Evolutionary conservation across 2,113 vertebrate genomes (phyloP), one percentile per base, ranked within the genome.

Genomic region (Indicator maculatus): DNA sequence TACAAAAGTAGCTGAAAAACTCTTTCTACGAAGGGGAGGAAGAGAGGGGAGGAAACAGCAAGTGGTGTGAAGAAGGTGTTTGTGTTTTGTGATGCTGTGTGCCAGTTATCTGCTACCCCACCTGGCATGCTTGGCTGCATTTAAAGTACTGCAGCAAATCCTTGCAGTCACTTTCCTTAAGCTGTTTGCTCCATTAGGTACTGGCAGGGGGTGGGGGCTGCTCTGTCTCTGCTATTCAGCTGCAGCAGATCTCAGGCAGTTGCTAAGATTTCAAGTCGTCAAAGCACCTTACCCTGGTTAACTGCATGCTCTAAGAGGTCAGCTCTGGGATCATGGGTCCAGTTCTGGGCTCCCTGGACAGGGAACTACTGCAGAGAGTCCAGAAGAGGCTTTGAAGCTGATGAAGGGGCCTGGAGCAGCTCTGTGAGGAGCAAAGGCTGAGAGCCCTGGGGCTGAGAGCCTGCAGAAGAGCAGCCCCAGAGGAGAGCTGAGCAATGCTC

Each of bases 1-100:
- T 88, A 30, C 3, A 80, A 44, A 90, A 94, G 83, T 36, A 75
- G 36, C 74, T 59, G 55, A 12, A 64, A 78, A 89, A 82, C 59
- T 86, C 47, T 45, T 86, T 65, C 44, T 16, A n/a, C 45, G 66
- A 23, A 4, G 24, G 36, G 21, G 24, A 33, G 74, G 33, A 75
- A 47, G 24, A 63, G 20, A 52, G 11, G 16, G 19, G 31, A 41
- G 27, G 36, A 59, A 20, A 19, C 21, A 52, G 19, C 66, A 79
- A 30, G 4, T 1, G 16, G 11, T 47, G 56, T 66, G 73, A 23
- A 36, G 47, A 84, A 85, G 26, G 27, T 15, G 23, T 75, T 86
- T 16, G 4, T 63, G 67, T 30, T 55, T 82, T 72, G 50, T 61
- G 31, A 38, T 53, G 5, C 1, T 20, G 23, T 26, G 20, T 82